phyloP scores from a whole-genome alignment of 2,797 vertebrate genomes.

The Myripristis murdjan region DNA sequence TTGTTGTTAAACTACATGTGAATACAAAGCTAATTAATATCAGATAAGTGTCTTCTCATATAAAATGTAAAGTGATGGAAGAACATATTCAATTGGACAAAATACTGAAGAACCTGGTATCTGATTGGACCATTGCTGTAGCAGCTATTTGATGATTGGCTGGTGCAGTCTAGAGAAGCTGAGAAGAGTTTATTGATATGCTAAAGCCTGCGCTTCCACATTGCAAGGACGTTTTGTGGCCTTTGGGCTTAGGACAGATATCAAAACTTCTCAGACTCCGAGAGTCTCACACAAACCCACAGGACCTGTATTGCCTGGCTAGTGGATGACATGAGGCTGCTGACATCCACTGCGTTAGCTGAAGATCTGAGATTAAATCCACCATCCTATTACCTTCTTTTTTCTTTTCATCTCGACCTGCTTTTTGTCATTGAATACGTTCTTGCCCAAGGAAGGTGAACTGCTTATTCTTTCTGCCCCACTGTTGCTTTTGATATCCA shows the following conservation, averaged over 20 bases:
- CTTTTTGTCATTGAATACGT: too few species aligned
- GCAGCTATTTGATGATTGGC: slow-evolving; percentile 36
- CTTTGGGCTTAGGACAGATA: not conserved
- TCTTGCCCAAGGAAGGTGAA: too few species aligned
- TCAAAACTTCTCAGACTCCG: too few species aligned
- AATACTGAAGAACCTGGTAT: not conserved
- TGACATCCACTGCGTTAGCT: not conserved
- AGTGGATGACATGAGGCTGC: not conserved
- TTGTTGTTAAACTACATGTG: too few species aligned
- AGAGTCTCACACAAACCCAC: not conserved
- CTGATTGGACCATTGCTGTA: slow-evolving; percentile 34
- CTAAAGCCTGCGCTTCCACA: slow-evolving; percentile 11
- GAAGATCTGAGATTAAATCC: not conserved
- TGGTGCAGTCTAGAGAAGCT: not conserved
- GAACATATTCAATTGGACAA: slow-evolving; percentile 27
- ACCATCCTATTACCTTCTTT: too few species aligned
- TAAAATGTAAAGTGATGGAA: slow-evolving; percentile 22
- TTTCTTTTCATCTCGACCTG: too few species aligned
- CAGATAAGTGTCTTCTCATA: not conserved
- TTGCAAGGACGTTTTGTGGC: not conserved
- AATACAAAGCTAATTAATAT: not conserved
- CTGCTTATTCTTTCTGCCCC: too few species aligned
- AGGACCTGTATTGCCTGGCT: slow-evolving; percentile 4
- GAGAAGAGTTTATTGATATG: slow-evolving; percentile 27
- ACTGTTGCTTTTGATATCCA: too few species aligned